Base-by-base conservation (phyloP, 1,140 invertebrate genomes). In the Eulimnadia texana region DNA sequence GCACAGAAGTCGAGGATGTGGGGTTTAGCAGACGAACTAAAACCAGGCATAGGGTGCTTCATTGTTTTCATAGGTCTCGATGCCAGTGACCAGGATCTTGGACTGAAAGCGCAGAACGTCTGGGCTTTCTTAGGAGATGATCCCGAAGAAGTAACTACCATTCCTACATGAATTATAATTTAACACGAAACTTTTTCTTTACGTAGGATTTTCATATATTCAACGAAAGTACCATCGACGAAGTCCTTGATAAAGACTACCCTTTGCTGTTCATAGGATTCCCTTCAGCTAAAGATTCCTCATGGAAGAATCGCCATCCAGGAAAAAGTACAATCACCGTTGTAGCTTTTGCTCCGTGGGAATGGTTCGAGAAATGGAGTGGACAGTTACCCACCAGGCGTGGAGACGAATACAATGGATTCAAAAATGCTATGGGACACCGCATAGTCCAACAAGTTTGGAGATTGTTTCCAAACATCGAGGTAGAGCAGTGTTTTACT, bases 231-330 rank as follows among this genome's bases (percentile, higher is more conserved):
- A 54, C 66, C 11, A 53, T 66, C 3, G 72, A 75, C 25, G 68
- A 74, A 20, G 67, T 68, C 6, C 61, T 67, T 33, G 63, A 70
- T n/a, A 58, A 61, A 2, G 69, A 73, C 16, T 59, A 71, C 24
- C 73, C 73, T 1, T n/a, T 74, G 2, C 60, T 73, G 55, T 76
- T 72, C 66, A 67, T 75, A 22, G 74, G 73, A 11, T 76, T 74
- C 51, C 74, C 74, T 0, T 73, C 73, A 22, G 70, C 73, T 47
- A 76, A 76, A 64, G 74, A 76, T 60, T 68, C 73, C 0, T 67
- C 68, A 11, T 74, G 67, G 65, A 62, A 70, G 23, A 65, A 72
- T 19, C 67, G 69, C 60, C 70, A 65, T 62, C 71, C 72, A 65
- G 72, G 74, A 74, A 68, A 74, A 61, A 70, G 68, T 54, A 69